Evolutionary conservation across 2,113 vertebrate species (phyloP).

Genomic region (Lutjanus erythropterus): DNA sequence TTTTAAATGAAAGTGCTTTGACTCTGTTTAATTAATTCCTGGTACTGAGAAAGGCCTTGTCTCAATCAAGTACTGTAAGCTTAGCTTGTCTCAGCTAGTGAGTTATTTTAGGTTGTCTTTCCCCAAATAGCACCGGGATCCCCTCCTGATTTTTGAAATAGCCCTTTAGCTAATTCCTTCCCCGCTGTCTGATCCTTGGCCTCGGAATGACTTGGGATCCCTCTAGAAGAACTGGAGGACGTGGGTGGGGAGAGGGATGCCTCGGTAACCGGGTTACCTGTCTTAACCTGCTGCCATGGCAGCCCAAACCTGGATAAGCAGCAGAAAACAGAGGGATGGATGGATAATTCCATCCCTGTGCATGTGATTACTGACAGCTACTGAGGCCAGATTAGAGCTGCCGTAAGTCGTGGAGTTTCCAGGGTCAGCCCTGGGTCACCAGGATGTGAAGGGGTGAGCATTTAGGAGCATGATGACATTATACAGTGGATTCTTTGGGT

Average conservation of each 20-base stretch:
- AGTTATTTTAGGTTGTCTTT: conserved; percentile 36
- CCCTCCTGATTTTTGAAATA: conserved; percentile 48
- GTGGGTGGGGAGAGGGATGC: background rate
- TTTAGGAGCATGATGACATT: conserved; percentile 17
- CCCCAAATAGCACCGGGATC: conserved; percentile 41
- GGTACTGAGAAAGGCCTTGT: conserved; percentile 13
- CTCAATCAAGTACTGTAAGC: conserved; percentile 32
- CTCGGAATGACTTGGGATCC: conserved; percentile 4
- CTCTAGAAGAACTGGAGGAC: conserved; percentile 10
- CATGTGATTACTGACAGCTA: conserved; percentile 65
- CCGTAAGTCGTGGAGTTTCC: conserved; percentile 45
- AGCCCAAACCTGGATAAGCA: conserved; percentile 38
- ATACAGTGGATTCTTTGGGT: conserved; percentile 18
- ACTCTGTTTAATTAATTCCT: conserved; percentile 53
- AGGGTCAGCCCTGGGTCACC: conserved; percentile 47
- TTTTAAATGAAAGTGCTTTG: conserved; percentile 40
- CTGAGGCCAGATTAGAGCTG: conserved; percentile 62
- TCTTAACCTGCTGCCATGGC: background rate
- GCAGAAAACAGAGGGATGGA: conserved; percentile 36
- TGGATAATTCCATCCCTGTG: conserved; percentile 60
- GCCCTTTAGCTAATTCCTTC: conserved; percentile 47
- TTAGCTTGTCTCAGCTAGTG: conserved; percentile 41
- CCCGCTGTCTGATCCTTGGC: conserved; percentile 26
- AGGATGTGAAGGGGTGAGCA: conserved; percentile 25
- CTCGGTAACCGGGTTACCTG: conserved; percentile 27